These are phyloP conservation scores for Sitobion miscanthi DNA, from an alignment of 1,140 invertebrate genomes.

Conservation along the genomic window DNA sequence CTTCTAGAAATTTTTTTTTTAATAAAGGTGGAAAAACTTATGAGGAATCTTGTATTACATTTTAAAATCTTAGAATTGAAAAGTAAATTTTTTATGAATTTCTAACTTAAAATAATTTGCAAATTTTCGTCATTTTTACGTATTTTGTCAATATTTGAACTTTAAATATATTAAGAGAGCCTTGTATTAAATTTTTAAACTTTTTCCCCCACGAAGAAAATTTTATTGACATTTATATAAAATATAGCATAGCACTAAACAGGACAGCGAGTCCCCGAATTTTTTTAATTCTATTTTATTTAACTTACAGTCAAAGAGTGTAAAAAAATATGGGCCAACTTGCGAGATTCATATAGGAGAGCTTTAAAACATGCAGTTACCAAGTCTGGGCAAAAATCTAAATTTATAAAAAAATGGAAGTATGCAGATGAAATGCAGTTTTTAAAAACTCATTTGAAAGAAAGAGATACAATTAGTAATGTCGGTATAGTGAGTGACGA, in stretches of 20 bases:
- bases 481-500: conserved; percentile 9
- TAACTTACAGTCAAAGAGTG: not conserved
- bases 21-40: too few relatives aligned
- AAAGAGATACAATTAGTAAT: not conserved
- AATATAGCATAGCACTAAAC: too few relatives aligned
- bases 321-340: conserved; percentile 6
- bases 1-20: too few relatives aligned
- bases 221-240: not conserved
- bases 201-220: not conserved
- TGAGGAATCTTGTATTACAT: too few relatives aligned
- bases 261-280: not conserved
- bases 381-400: not conserved
- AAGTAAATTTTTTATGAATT: too few relatives aligned
- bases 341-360: conserved; percentile 7
- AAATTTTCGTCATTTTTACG: too few relatives aligned
- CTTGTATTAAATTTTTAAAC: not conserved
- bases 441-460: conserved; percentile 11
- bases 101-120: too few relatives aligned
- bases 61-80: too few relatives aligned
- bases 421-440: conserved; percentile 6
- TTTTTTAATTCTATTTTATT: not conserved
- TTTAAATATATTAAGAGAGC: too few relatives aligned
- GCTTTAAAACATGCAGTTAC: not conserved
- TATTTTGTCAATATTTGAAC: too few relatives aligned
- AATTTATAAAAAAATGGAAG: conserved; percentile 19